These are phyloP conservation scores for Leucozona laternaria DNA, from an alignment of 2,888 invertebrate species.

Conservation along the genomic window DNA sequence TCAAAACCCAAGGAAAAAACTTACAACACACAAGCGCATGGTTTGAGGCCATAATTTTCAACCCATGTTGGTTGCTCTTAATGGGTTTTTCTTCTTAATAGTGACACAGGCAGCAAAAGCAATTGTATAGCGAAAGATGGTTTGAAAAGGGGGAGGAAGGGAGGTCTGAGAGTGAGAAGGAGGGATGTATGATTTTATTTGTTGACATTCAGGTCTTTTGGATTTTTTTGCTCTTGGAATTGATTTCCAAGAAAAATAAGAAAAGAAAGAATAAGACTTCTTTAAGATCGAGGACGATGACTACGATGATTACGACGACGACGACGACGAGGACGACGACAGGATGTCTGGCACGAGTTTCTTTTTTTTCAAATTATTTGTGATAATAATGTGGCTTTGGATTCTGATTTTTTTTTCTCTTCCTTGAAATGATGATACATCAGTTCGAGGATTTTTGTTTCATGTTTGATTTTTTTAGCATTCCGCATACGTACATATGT, in stretches of 20 bases:
- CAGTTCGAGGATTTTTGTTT: neutral
- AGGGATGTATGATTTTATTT: slow-evolving; percentile 50
- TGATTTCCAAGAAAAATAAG: slow-evolving; percentile 24
- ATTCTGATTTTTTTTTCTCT: slow-evolving; percentile 4
- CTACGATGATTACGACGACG: too few species aligned
- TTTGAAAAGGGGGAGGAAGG: neutral
- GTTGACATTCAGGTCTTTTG: slow-evolving; percentile 55
- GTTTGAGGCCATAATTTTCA: slow-evolving; percentile 58
- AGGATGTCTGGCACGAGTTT: slow-evolving; percentile 68
- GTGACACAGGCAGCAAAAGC: slow-evolving; percentile 23
- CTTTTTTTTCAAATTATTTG: slow-evolving; percentile 19
- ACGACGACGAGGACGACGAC: slow-evolving; percentile 51
- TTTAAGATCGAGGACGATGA: slow-evolving; percentile 30
- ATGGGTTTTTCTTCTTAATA: slow-evolving; percentile 38
- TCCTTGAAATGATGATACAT: neutral
- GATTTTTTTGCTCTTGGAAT: slow-evolving; percentile 42
- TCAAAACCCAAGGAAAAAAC: neutral
- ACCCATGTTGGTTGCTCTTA: slow-evolving; percentile 32
- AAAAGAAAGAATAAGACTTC: neutral
- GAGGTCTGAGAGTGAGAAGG: neutral
- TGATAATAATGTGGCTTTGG: slow-evolving; percentile 52
- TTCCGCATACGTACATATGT: neutral
- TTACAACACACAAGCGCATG: slow-evolving; percentile 8
- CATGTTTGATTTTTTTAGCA: neutral
- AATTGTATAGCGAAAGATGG: neutral